Evolutionary conservation across 1,140 invertebrate species (phyloP).

Genomic region (Drosophila simulans): DNA sequence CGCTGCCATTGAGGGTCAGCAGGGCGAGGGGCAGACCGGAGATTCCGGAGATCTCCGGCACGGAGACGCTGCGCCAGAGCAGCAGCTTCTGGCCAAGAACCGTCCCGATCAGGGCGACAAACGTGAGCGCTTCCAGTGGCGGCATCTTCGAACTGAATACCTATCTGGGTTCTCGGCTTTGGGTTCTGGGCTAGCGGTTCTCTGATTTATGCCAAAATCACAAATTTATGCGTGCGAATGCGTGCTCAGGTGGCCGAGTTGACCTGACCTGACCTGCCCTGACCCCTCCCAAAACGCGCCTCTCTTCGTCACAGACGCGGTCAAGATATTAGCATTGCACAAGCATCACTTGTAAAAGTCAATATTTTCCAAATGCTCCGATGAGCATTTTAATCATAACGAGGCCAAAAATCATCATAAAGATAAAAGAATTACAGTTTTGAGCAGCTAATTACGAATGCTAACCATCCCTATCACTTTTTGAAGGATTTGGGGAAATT

Average conservation of each 20-base stretch:
- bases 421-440: too few species aligned
- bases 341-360: too few species aligned
- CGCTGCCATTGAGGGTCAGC: conserved; percentile 59
- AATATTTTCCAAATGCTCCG: too few species aligned
- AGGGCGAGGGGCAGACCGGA: conserved; percentile 41
- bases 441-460: too few species aligned
- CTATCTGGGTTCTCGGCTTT: not conserved
- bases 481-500: too few species aligned
- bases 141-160: conserved; percentile 24
- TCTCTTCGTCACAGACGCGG: conserved; percentile 1
- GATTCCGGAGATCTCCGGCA: conserved; percentile 41
- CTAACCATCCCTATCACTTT: too few species aligned
- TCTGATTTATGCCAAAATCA: conserved; percentile 53
- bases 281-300: conserved; percentile 21
- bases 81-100: conserved; percentile 16
- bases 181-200: not conserved
- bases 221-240: conserved; percentile 66
- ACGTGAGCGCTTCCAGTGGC: conserved; percentile 15
- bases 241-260: conserved; percentile 18
- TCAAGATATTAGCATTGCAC: not conserved
- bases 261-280: conserved; percentile 23
- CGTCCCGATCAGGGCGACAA: conserved; percentile 1
- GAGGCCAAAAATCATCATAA: too few species aligned
- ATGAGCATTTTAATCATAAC: too few species aligned
- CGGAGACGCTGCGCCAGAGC: conserved; percentile 63